Evolutionary conservation across 92 coral and sea anemone genomes (phyloP).

Genomic region (Bergia sp.): DNA sequence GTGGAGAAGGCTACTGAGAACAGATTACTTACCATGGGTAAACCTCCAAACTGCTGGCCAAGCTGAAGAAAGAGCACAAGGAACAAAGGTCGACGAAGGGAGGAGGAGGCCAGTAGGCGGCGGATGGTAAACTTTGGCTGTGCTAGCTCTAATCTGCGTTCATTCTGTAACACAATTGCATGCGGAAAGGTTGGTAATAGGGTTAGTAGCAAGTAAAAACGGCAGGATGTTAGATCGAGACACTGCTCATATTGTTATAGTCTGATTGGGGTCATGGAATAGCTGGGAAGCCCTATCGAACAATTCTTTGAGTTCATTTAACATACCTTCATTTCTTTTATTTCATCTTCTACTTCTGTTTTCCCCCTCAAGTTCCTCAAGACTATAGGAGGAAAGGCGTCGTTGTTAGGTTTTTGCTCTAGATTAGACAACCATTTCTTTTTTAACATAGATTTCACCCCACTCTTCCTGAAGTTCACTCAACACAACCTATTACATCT

Average conservation of each 20-base stretch:
- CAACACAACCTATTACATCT: background rate
- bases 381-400: background rate
- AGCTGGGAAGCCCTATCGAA: no score
- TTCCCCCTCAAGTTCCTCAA: constrained; percentile 26
- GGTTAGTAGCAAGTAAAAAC: no score
- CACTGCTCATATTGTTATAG: no score
- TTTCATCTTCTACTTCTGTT: constrained; percentile 21
- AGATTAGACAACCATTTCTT: background rate
- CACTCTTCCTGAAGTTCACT: background rate
- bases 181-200: background rate
- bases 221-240: background rate
- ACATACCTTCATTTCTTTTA: constrained; percentile 17
- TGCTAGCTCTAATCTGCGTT: constrained; percentile 33
- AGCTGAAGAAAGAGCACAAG: constrained; percentile 22
- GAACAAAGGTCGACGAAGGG: constrained; percentile 38
- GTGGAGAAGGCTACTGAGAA: background rate
- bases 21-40: constrained; percentile 23
- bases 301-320: background rate
- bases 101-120: constrained; percentile 17
- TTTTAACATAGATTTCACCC: background rate
- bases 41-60: constrained; percentile 38
- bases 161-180: background rate
- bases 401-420: background rate
- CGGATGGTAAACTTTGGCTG: constrained; percentile 19
- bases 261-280: no score